Evolutionary conservation across 2,113 vertebrate genomes (phyloP).

Genomic region (Eclectus roratus): DNA sequence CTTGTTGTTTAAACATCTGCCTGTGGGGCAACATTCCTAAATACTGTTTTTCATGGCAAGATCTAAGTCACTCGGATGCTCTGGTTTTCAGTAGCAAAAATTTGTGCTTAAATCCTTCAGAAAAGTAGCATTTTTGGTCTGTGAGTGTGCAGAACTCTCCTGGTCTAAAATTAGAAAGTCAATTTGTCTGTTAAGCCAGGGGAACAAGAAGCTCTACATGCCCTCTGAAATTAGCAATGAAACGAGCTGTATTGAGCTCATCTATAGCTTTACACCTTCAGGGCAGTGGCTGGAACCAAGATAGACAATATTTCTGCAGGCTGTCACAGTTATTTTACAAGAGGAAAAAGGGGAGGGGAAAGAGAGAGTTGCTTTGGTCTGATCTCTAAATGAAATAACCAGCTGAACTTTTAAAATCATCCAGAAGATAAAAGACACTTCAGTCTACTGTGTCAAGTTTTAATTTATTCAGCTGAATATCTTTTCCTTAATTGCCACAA

Average conservation of each 20-base stretch:
- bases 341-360: neutral
- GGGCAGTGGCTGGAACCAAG: neutral
- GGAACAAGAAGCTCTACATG: conserved; percentile 27
- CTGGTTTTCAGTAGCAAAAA: neutral
- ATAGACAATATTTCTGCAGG: neutral
- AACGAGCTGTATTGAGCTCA: conserved; percentile 17
- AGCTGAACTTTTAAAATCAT: neutral
- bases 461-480: conserved; percentile 22
- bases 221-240: conserved; percentile 46
- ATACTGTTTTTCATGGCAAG: neutral
- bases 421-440: conserved; percentile 27
- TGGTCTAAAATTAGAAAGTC: conserved; percentile 63
- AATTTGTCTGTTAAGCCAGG: conserved; percentile 55
- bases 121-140: neutral
- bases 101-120: neutral
- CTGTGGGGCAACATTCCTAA: neutral
- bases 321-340: neutral
- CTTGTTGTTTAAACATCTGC: neutral
- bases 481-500: conserved; percentile 12
- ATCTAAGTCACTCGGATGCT: neutral
- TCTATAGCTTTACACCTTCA: neutral
- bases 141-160: neutral
- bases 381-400: conserved; percentile 3
- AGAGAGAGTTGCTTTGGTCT: neutral
- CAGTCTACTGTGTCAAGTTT: neutral